Percentiles rank a stretch among this genome's conserved stretches.
phyloP scores from a whole-genome alignment of 2,797 vertebrate species.

The Darevskia mixta region DNA sequence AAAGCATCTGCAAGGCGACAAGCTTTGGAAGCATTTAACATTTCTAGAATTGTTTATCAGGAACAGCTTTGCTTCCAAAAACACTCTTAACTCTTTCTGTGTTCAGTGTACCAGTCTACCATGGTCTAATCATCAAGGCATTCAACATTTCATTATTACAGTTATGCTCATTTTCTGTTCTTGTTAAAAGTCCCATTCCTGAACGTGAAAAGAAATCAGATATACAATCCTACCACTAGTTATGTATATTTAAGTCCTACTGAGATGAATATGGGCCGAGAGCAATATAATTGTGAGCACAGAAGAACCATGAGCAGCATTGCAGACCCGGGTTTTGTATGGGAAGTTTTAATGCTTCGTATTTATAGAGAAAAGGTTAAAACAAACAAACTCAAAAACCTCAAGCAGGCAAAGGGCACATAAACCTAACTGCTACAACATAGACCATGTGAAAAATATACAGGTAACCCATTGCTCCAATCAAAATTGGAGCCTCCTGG shows the following conservation, averaged over 20 bases:
- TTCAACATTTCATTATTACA: background rate
- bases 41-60: constrained; percentile 51
- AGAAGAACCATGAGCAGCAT: background rate
- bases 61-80: background rate
- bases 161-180: constrained; percentile 1
- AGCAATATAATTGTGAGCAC: background rate
- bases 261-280: background rate
- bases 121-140: constrained; percentile 11
- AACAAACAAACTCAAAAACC: background rate
- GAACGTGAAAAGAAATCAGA: background rate
- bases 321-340: background rate
- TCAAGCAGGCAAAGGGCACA: background rate
- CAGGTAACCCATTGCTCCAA: too few relatives aligned
- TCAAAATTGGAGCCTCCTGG: too few relatives aligned
- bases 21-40: constrained; percentile 45
- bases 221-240: background rate
- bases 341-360: background rate
- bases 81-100: constrained; percentile 1
- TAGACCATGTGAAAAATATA: background rate
- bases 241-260: background rate
- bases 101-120: background rate
- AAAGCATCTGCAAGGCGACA: constrained; percentile 50
- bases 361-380: background rate
- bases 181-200: constrained; percentile 26
- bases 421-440: background rate